Evolutionary conservation across 2,113 vertebrate species (phyloP).

Genomic region (Sebastes fasciatus): DNA sequence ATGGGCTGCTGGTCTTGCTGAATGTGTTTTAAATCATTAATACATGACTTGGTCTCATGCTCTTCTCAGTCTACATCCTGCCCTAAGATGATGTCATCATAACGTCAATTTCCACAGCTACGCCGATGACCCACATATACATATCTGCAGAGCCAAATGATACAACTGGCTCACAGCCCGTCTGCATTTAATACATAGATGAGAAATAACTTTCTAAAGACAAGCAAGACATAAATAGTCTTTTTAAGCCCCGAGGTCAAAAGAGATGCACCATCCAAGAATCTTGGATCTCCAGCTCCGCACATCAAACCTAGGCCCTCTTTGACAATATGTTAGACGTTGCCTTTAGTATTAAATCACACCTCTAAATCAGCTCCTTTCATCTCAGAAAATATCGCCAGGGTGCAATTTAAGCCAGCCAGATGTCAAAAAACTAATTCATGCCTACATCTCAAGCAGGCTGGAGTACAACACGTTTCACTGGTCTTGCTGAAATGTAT

Average conservation of each 20-base stretch:
- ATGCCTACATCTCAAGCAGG: conserved; percentile 29
- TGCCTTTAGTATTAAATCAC: conserved; percentile 4
- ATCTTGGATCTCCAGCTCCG: conserved; percentile 16
- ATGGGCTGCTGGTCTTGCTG: not conserved
- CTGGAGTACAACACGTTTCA: conserved; percentile 21
- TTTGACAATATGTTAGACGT: not conserved
- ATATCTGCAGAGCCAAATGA: conserved; percentile 15
- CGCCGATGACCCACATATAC: conserved; percentile 22
- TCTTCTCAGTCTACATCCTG: not conserved
- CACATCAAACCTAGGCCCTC: conserved; percentile 24
- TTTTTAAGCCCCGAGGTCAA: not conserved
- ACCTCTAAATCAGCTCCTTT: conserved; percentile 24
- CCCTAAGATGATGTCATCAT: conserved; percentile 10
- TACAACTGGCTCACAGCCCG: conserved; percentile 19
- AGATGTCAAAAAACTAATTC: conserved; percentile 29
- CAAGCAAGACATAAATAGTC: conserved; percentile 31
- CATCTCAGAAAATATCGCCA: conserved; percentile 32
- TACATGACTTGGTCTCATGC: not conserved
- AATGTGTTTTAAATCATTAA: conserved; percentile 15
- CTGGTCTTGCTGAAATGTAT: conserved; percentile 32
- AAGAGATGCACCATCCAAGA: conserved; percentile 17
- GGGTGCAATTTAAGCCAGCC: not conserved
- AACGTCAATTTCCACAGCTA: conserved; percentile 14
- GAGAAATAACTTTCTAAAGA: conserved; percentile 8
- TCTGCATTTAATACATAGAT: conserved; percentile 5